Evolutionary conservation across 2,797 vertebrate genomes (phyloP).

Genomic region (Epinephelus coioides): DNA sequence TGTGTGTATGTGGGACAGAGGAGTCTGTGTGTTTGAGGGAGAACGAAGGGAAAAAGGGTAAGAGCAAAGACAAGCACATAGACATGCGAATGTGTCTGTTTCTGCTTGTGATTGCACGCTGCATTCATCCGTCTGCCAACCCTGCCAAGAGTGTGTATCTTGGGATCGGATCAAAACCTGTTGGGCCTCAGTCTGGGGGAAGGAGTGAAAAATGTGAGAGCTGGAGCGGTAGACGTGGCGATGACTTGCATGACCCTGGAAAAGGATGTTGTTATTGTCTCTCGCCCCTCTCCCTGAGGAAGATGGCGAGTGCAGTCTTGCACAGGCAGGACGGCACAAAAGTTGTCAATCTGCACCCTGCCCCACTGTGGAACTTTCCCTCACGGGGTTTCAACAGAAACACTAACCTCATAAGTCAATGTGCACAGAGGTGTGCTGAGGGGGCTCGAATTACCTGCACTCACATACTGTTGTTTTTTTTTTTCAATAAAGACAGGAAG

Average conservation of each 20-base stretch:
- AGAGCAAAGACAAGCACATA: constrained; percentile 13
- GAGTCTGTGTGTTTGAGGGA: not conserved
- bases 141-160: constrained; percentile 57
- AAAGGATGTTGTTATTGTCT: constrained; percentile 73
- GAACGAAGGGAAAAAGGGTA: not conserved
- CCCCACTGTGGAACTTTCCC: constrained; percentile 64
- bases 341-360: constrained; percentile 68
- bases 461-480: constrained; percentile 22
- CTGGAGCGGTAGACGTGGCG: constrained; percentile 44
- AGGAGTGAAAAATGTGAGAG: constrained; percentile 39
- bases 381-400: constrained; percentile 55
- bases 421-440: constrained; percentile 22
- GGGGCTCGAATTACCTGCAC: constrained; percentile 41
- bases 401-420: constrained; percentile 66
- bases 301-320: constrained; percentile 68
- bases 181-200: constrained; percentile 35
- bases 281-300: constrained; percentile 46
- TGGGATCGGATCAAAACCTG: constrained; percentile 69
- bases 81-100: constrained; percentile 48
- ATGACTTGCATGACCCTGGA: constrained; percentile 68
- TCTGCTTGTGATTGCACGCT: constrained; percentile 67
- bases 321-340: constrained; percentile 47
- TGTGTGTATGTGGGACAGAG: constrained; percentile 2
- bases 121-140: constrained; percentile 56
- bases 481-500: constrained; percentile 6